Conservation (phyloP, 2,113 vertebrate species). For the Pelecanus crispus region DNA sequence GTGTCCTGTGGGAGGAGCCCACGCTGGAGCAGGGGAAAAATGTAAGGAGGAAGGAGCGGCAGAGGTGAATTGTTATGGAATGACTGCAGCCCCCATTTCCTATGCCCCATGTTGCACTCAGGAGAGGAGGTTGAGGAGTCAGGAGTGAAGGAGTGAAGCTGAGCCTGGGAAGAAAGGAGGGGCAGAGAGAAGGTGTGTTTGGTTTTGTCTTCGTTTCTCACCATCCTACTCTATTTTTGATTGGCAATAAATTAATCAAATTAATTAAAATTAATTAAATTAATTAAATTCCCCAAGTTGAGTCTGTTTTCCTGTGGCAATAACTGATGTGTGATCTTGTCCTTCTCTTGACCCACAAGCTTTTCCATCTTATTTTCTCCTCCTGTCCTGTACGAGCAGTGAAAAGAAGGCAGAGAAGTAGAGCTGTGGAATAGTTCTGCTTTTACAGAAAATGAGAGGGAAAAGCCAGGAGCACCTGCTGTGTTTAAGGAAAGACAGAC, state of each 20-base stretch:
- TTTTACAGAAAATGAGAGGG: not conserved
- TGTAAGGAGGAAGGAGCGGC: not conserved
- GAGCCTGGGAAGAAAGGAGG: not conserved
- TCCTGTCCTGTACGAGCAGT: not conserved
- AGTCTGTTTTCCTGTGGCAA: not conserved
- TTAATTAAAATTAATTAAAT: too few relatives aligned
- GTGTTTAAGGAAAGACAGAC: not conserved
- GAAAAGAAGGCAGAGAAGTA: not conserved
- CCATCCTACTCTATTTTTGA: not conserved
- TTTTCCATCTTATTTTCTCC: not conserved
- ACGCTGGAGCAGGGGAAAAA: not conserved
- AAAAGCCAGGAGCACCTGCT: not conserved
- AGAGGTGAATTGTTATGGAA: not conserved
- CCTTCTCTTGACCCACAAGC: not conserved
- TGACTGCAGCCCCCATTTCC: not conserved
- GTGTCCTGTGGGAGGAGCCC: too few relatives aligned
- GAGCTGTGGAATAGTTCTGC: not conserved
- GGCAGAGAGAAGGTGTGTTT: not conserved
- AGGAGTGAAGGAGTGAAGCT: not conserved
- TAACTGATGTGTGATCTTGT: not conserved
- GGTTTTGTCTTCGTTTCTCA: not conserved
- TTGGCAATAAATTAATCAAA: not conserved
- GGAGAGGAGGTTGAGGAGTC: not conserved
- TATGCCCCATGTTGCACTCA: not conserved
- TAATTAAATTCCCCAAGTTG: not conserved